These are phyloP conservation scores for Zhuqinia jingwanae DNA, from an alignment of 2,888 invertebrate species.

Conservation along the genomic window DNA sequence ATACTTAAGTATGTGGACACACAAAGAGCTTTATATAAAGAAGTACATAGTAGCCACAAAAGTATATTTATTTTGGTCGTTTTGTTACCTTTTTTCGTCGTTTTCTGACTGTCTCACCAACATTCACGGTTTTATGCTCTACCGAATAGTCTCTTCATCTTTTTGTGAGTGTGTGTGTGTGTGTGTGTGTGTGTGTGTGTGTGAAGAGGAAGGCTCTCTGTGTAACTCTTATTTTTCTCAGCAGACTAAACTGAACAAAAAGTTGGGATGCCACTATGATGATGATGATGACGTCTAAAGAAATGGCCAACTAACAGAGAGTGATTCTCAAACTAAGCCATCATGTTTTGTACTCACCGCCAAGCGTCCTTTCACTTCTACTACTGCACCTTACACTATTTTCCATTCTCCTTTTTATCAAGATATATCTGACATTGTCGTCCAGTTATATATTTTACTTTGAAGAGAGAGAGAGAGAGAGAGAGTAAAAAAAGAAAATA, in stretches of 20 bases:
- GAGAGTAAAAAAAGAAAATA: conserved; percentile 32
- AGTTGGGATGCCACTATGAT: neutral
- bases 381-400: neutral
- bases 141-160: conserved; percentile 1
- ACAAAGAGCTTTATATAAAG: too few species aligned
- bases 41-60: too few species aligned
- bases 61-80: neutral
- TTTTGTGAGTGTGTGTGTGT: too few species aligned
- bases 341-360: conserved; percentile 11
- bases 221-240: conserved; percentile 17
- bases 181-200: too few species aligned
- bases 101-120: neutral
- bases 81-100: neutral
- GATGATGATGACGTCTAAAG: neutral
- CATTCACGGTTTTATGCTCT: neutral
- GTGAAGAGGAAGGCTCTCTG: neutral
- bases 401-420: conserved; percentile 40
- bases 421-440: conserved; percentile 64
- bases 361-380: neutral
- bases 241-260: neutral
- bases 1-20: too few species aligned
- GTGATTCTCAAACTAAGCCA: conserved; percentile 8
- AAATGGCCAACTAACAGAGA: neutral
- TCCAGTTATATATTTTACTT: conserved; percentile 43
- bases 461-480: neutral